Base-by-base conservation (phyloP, 2,888 invertebrate species). In the Synanthedon vespiformis region DNA sequence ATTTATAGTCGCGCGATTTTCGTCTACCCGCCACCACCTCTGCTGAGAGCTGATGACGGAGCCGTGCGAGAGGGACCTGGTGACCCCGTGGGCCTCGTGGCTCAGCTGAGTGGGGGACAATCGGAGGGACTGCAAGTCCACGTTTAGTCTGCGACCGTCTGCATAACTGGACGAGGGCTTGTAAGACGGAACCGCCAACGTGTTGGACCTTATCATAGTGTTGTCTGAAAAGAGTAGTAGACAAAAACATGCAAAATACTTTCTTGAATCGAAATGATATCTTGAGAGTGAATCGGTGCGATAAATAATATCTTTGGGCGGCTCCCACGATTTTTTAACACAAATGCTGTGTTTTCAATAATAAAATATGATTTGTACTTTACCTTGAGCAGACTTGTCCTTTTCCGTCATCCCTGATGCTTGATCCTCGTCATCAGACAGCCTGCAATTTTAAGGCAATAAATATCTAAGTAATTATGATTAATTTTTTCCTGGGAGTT, bases 31-130 rank as follows among this genome's bases (percentile, higher is more conserved):
- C 80, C 89, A 89, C 77, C 85, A 86, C 58, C 80, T 78, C 4
- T 79, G 77, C 53, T 84, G 88, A 34, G 81, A 80, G 58, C 81
- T 90, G 13, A 90, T 89, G 1, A 91, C 90, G 2, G 91, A 90
- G 2, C 91, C 91, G 62, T 91, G 91, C 1, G 91, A 91, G 3
- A 91, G 69, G 3, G 91, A 91, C 47, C 92, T 87, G 57, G 91
- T 91, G 40, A 88, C 88, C 0, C 87, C 86, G 52, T 83, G 82
- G 0, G 83, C 80, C 3, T 80, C 77, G 59, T 83, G 80, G 0
- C 80, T 68, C 6, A 83, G 62, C 57, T 84, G 85, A 0, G 83
- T 80, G 4, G 86, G 80, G 1, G 85, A 82, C 4, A 86, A 60
- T 1, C 83, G 68, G 10, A 85, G 64, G 1, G 83, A 80, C 53